Base-by-base conservation (phyloP, 2,888 invertebrate species). In the Calephelis perditalis region DNA sequence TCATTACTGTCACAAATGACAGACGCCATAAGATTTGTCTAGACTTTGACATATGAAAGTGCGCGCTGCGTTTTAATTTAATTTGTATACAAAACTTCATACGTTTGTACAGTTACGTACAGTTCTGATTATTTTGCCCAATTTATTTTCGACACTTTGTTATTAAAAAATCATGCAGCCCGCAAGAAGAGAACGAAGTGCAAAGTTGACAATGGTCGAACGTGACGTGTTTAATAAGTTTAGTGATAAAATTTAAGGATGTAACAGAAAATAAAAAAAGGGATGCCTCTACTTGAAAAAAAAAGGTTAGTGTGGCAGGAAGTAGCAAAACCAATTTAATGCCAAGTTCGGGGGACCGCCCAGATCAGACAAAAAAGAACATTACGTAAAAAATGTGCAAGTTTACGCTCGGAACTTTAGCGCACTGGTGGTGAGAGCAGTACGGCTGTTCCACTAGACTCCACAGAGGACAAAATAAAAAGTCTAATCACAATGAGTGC, bases 231-330 rank as follows among this genome's bases (percentile, higher is more conserved):
- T 58, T 68, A 8, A 58, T 63, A 7, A 9, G 43, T 3, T 49
- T 68, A 10, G 62, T 61, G 2, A 55, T 57, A 5, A 10, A 36
- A 12, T 47, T 62, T 36, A 62, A 57, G 61, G 8, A 59, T 46
- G 59, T 64, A 0, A 54, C 67, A 3, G 67, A 67, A 64, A 68
- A 61, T 63, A 68, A 67, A 63, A 62, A 66, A 52, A 66, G 62
- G 46, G 67, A 66, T 36, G 60, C 63, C 1, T 47, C 46, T 1
- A 63, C 65, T 36, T 65, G 65, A 63, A 59, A 61, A 10, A 62
- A 60, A 67, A 68, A 49, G 63, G 47, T 47, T 55, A 12, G 62
- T 63, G 0, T 68, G 68, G 68, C 58, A 63, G 9, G 56, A 40
- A 7, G 63, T 68, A 9, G 65, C 65, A n/a, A 54, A 52, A 9